phyloP scores from a whole-genome alignment of 2,113 vertebrate genomes.

The Tinamus guttatus region DNA sequence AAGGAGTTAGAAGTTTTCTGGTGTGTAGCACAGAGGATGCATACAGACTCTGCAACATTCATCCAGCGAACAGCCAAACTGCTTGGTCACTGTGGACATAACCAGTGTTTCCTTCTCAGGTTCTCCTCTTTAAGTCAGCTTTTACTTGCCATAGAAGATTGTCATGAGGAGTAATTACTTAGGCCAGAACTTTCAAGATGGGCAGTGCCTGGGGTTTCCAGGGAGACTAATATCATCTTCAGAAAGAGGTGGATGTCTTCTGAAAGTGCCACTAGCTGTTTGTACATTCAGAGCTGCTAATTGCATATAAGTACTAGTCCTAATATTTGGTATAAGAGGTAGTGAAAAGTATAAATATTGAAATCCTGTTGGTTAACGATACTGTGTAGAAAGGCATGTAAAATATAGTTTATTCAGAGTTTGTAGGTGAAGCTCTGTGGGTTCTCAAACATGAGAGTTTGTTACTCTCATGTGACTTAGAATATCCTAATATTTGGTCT shows the following conservation, averaged over 20 bases:
- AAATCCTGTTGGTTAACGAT: rapidly evolving
- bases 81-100: not conserved
- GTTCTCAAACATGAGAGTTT: too few species aligned
- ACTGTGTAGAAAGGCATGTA: not conserved
- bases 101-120: not conserved
- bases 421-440: not conserved
- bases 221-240: not conserved
- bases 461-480: too few species aligned
- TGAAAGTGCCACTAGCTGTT: not conserved
- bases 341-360: not conserved
- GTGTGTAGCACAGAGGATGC: not conserved
- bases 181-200: not conserved
- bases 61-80: not conserved
- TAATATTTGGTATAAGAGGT: not conserved
- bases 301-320: not conserved
- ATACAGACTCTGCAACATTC: not conserved
- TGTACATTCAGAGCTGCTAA: not conserved
- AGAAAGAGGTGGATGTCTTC: not conserved
- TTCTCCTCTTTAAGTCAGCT: not conserved
- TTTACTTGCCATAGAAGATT: rapidly evolving
- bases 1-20: not conserved
- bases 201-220: not conserved
- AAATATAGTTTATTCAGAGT: not conserved
- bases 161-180: not conserved
- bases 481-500: not conserved